These are phyloP conservation scores for Mus pahari DNA, from an alignment of 2,113 vertebrate genomes.

Conservation along the genomic window DNA sequence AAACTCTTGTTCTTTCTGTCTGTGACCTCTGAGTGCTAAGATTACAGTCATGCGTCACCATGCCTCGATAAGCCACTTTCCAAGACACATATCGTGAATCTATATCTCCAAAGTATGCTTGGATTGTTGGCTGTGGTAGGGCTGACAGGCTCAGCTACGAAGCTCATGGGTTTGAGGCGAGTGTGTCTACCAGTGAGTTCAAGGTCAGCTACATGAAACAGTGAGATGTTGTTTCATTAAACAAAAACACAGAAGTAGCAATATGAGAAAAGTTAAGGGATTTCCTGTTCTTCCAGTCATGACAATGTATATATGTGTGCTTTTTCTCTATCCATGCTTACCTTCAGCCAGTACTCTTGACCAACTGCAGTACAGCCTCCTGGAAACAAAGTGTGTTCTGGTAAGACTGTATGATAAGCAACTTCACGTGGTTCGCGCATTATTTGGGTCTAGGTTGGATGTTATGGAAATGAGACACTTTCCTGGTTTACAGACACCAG, in stretches of 20 bases:
- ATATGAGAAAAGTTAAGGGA: not conserved
- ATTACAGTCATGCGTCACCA: not conserved
- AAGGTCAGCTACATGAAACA: not conserved
- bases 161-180: not conserved
- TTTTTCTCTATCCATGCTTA: not conserved
- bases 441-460: not conserved
- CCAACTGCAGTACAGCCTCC: fast-evolving
- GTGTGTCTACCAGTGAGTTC: not conserved
- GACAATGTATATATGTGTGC: not conserved
- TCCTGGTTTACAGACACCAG: not conserved
- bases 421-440: not conserved
- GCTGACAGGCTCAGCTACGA: not conserved
- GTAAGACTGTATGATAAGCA: not conserved
- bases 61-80: not conserved
- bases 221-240: not conserved
- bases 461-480: slow-evolving; percentile 18
- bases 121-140: no score
- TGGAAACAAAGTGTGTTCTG: not conserved
- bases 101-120: not conserved
- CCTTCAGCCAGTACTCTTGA: not conserved
- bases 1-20: not conserved
- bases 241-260: not conserved
- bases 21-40: not conserved
- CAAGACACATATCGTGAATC: not conserved
- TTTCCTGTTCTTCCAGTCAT: not conserved